A percentile compares a stretch with the other conserved stretches of the same genome.
These are phyloP conservation scores for Parnassius mnemosyne DNA, from an alignment of 2,888 invertebrate species.

Conservation along the genomic window DNA sequence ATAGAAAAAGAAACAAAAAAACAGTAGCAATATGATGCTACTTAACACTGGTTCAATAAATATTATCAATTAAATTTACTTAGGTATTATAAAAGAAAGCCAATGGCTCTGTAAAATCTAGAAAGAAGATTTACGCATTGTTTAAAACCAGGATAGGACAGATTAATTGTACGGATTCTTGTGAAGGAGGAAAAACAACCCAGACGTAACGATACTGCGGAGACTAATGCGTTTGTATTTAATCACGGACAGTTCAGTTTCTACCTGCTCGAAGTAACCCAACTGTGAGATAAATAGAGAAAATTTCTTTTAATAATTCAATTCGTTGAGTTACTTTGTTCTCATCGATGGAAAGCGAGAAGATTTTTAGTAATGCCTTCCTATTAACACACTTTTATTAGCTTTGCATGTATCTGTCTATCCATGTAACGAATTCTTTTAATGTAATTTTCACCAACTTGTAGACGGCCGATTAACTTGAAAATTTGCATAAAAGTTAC, in stretches of 20 bases:
- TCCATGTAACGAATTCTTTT: too few relatives aligned
- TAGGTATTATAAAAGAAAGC: background rate
- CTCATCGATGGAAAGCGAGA: too few relatives aligned
- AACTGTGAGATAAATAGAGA: constrained; percentile 4
- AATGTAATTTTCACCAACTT: too few relatives aligned
- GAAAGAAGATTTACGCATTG: background rate
- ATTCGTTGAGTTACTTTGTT: background rate
- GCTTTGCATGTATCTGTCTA: too few relatives aligned
- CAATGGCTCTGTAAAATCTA: background rate
- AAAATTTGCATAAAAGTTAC: too few relatives aligned
- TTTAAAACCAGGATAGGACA: background rate
- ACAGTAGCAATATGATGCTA: too few relatives aligned
- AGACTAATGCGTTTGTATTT: constrained; percentile 12
- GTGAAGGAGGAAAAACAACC: background rate
- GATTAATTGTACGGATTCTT: background rate
- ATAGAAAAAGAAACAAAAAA: too few relatives aligned
- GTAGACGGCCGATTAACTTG: too few relatives aligned
- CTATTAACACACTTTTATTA: too few relatives aligned
- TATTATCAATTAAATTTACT: too few relatives aligned
- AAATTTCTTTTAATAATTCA: background rate
- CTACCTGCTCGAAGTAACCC: constrained; percentile 7
- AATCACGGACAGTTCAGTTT: constrained; percentile 16
- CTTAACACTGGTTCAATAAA: too few relatives aligned
- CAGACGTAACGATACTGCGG: background rate
- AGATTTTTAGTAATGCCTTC: too few relatives aligned